Percentiles rank a stretch among this genome's conserved stretches.
Conservation (phyloP, 1,140 invertebrate species). For the Drosophila lacertosa region DNA sequence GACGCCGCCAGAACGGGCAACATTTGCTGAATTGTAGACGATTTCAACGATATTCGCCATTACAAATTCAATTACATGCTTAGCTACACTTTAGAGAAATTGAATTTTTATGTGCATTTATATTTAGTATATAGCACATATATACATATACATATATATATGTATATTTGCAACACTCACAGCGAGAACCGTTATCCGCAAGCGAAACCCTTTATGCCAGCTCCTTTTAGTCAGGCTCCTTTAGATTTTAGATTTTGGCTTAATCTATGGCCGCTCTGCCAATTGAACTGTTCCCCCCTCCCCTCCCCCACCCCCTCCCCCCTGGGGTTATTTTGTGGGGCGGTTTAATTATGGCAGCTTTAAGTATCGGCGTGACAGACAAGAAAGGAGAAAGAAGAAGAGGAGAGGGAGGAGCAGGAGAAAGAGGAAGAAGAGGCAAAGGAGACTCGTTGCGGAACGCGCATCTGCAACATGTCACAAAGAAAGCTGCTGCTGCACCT, state of each 20-base stretch:
- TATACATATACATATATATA: no score
- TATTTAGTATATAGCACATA: conserved; percentile 83
- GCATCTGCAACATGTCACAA: conserved; percentile 5
- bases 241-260: no score
- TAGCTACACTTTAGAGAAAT: conserved; percentile 82
- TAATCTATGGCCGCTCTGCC: no score
- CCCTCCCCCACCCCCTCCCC: no score
- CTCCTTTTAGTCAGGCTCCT: no score
- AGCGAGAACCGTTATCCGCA: conserved; percentile 3
- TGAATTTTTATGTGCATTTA: conserved; percentile 82
- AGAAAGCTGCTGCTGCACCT: background rate
- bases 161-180: conserved; percentile 65
- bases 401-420: no score
- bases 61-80: conserved; percentile 82
- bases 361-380: conserved; percentile 40
- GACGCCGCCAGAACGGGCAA: no score
- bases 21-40: conserved; percentile 28
- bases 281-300: no score
- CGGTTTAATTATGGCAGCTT: conserved; percentile 71
- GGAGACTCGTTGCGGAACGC: no score
- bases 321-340: no score
- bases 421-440: no score
- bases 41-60: conserved; percentile 77
- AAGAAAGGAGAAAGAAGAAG: no score
- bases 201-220: background rate